Percentiles rank a stretch among this genome's conserved stretches.
Evolutionary conservation across 2,113 vertebrate genomes (phyloP).

Genomic region (Bubalus kerabau): DNA sequence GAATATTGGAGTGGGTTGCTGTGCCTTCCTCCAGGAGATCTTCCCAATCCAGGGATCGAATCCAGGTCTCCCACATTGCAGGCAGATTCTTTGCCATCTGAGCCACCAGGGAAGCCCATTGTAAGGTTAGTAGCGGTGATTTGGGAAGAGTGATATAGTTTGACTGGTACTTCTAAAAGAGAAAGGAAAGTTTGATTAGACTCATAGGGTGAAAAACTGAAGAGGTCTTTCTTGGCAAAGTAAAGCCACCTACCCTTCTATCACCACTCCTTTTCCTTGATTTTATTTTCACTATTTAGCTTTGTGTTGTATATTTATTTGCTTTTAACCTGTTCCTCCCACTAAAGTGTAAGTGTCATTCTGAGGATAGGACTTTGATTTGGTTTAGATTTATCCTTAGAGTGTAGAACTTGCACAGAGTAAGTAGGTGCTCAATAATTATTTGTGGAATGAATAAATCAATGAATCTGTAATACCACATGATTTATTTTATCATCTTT

Average conservation of each 20-base stretch:
- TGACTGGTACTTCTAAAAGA: background rate
- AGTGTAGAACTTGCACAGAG: background rate
- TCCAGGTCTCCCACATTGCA: background rate
- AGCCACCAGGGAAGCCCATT: background rate
- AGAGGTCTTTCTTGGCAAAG: background rate
- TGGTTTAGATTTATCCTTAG: background rate
- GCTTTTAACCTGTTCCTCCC: background rate
- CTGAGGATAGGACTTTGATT: background rate
- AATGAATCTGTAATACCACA: background rate
- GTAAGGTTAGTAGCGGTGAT: background rate
- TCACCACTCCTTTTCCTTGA: background rate
- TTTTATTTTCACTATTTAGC: background rate
- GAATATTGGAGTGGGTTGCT: background rate
- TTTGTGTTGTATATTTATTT: background rate
- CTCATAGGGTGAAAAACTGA: background rate
- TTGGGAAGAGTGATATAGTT: background rate
- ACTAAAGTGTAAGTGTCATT: background rate
- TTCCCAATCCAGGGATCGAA: background rate
- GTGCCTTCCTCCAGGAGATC: background rate
- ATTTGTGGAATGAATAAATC: background rate
- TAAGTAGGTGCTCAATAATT: background rate
- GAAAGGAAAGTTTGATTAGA: background rate
- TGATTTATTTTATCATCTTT: background rate
- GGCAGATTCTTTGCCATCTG: background rate
- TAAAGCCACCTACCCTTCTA: background rate